Base-by-base conservation (phyloP, 92 coral and sea anemone species). In the Palythoa grandis region DNA sequence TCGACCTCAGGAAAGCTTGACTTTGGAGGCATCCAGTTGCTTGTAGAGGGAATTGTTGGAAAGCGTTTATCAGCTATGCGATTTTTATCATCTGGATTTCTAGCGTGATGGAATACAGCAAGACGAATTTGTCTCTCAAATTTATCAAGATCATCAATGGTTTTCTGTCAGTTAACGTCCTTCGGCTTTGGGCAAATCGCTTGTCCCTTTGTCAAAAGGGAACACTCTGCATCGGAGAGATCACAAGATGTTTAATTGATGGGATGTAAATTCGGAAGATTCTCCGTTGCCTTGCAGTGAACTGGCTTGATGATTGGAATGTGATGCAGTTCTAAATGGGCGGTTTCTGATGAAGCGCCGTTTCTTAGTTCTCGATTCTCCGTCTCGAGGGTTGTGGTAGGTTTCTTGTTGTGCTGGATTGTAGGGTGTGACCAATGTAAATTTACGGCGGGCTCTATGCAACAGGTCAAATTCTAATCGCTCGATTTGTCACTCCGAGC, bases 1-100 rank as follows among this genome's bases (percentile, higher is more conserved):
- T 87, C 90, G 16, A 87, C 86, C 35, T 87, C 87, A 10, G 87
- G 91, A n/a, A 69, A 74, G 23, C 57, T 35, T 1, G 84, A 83
- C 61, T 88, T 88, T 17, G 84, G 91, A 6, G 87, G 91, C 79
- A 82, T 88, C 87, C 88, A 83, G 40, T 83, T 76, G 60, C 84
- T 88, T 29, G 77, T 58, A 56, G 74, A 79, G 3, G 83, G 75
- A 16, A 73, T 65, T 74, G 67, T 22, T 6, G 87, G 90, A 37
- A 88, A 22, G 47, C 47, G 47, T 40, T 40, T 40, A 40, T 40
- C 47, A 40, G 47, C 47, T 40, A 40, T 40, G 47, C 5, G 47
- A 40, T 40, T 40, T 2, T 40, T 40, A 40, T 40, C 47, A 40
- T 40, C 47, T 40, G 47, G 47, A 40, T 40, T 40, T 40, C 5